Percentiles rank a stretch among this genome's conserved stretches.
Conservation (phyloP, 2,797 vertebrate genomes). For the Orientallactaga sibirica region DNA sequence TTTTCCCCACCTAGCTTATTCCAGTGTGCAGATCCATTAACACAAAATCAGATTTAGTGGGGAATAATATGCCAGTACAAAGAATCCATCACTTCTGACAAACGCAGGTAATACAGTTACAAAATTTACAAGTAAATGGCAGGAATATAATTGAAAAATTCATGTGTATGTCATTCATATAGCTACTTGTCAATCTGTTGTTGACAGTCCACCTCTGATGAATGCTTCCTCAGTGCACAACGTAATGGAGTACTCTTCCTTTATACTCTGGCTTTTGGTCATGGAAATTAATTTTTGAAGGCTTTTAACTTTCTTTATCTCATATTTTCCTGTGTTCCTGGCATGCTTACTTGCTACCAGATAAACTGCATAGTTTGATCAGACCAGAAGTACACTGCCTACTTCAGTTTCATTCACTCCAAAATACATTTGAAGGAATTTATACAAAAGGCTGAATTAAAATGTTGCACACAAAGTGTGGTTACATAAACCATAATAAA, state of each 20-base stretch:
- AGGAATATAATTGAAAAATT: slow-evolving; percentile 80
- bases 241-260: slow-evolving; percentile 59
- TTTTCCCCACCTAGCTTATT: slow-evolving; percentile 69
- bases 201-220: slow-evolving; percentile 13
- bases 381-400: slow-evolving; percentile 33
- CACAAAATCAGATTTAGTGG: slow-evolving; percentile 70
- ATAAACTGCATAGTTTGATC: slow-evolving; percentile 69
- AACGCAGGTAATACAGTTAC: slow-evolving; percentile 78
- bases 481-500: slow-evolving; percentile 81
- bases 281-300: slow-evolving; percentile 82
- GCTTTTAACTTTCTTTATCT: slow-evolving; percentile 79
- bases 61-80: slow-evolving; percentile 60
- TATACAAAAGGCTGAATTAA: slow-evolving; percentile 76
- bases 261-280: slow-evolving; percentile 62
- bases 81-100: slow-evolving; percentile 80
- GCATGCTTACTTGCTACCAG: slow-evolving; percentile 35
- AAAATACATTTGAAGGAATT: slow-evolving; percentile 68
- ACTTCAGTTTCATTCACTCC: slow-evolving; percentile 56
- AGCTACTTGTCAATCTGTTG: background rate
- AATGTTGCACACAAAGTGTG: slow-evolving; percentile 70
- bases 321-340: slow-evolving; percentile 77
- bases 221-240: slow-evolving; percentile 69
- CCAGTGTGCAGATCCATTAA: slow-evolving; percentile 72
- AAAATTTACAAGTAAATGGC: slow-evolving; percentile 82
- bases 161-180: slow-evolving; percentile 62